Conservation (phyloP, 1,140 invertebrate genomes). For the Pentalonia nigronervosa region DNA sequence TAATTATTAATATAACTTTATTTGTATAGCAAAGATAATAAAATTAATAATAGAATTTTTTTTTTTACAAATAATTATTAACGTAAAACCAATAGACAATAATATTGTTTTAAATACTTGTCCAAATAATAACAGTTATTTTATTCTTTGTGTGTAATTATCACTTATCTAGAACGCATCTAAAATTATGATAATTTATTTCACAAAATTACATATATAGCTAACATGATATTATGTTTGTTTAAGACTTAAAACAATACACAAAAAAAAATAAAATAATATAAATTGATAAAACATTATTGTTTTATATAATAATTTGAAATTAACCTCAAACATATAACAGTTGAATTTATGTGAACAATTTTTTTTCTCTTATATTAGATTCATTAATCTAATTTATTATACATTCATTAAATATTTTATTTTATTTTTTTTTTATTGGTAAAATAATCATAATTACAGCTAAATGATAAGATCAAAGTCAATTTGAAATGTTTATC, state of each 20-base stretch:
- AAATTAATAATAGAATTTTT: not conserved
- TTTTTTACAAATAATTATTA: not conserved
- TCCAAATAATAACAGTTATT: not conserved
- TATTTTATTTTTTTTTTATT: constrained; percentile 7
- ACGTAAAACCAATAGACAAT: too few relatives aligned
- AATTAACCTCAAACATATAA: not conserved
- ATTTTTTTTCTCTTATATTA: not conserved
- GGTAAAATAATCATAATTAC: not conserved
- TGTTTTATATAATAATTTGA: not conserved
- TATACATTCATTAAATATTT: not conserved
- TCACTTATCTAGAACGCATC: not conserved
- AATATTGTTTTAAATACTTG: too few relatives aligned
- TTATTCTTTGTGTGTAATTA: not conserved
- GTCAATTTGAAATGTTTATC: not conserved
- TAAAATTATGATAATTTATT: not conserved
- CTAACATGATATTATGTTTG: too few relatives aligned
- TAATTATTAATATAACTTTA: not conserved
- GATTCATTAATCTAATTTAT: not conserved
- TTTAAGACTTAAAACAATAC: not conserved
- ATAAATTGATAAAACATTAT: not conserved
- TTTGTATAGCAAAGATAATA: not conserved
- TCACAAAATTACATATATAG: not conserved
- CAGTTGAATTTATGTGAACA: not conserved
- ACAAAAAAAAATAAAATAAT: not conserved
- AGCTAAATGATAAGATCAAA: not conserved